A percentile compares a stretch with the other conserved stretches of the same genome.
Evolutionary conservation across 2,888 invertebrate species (phyloP).

Genomic region (Gastracanthus pulcherrimus): DNA sequence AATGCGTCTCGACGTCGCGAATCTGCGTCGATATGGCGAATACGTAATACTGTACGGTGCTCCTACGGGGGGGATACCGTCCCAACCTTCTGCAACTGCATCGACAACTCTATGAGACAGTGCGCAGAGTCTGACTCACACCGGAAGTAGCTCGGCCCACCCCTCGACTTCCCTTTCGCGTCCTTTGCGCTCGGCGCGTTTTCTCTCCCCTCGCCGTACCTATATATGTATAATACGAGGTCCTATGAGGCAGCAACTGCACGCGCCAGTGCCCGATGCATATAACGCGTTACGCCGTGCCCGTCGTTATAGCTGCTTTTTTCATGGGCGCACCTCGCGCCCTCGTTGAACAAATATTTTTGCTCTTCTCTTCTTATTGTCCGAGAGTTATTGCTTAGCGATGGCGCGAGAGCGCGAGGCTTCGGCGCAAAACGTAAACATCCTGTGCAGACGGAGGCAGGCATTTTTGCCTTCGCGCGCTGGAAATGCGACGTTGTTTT

Average conservation of each 20-base stretch:
- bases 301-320: conserved; percentile 37
- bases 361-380: conserved; percentile 1
- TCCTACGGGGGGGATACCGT: not conserved
- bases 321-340: not conserved
- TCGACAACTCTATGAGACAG: not conserved
- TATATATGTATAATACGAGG: no score
- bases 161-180: conserved; percentile 60
- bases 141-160: conserved; percentile 73
- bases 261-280: not conserved
- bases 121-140: conserved; percentile 67
- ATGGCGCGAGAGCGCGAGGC: not conserved
- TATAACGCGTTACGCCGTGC: not conserved
- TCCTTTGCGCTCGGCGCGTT: conserved; percentile 53
- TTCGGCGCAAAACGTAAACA: conserved; percentile 7
- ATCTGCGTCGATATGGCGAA: no score
- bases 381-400: not conserved
- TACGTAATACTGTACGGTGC: no score
- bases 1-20: not conserved
- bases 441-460: conserved; percentile 8
- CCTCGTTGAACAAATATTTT: conserved; percentile 44
- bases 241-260: not conserved
- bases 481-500: not conserved
- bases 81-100: not conserved
- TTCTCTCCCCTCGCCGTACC: conserved; percentile 60
- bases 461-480: no score